Base-by-base conservation (phyloP, 2,797 vertebrate genomes). In the Crocodylus rhombifer region DNA sequence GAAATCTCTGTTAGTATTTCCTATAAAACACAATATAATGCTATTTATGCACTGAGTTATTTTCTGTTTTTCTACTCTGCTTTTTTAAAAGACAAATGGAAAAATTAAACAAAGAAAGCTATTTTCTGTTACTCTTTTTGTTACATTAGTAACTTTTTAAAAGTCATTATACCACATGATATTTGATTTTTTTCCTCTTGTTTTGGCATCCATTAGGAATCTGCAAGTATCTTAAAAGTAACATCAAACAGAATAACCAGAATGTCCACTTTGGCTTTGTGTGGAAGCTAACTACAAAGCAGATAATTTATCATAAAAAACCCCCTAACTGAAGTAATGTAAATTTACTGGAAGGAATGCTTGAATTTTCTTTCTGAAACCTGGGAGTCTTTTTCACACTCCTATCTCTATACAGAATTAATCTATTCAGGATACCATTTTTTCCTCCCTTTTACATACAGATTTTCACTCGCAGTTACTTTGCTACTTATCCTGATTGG, bases 211-310 rank as follows among this genome's bases (percentile, higher is more conserved):
- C 93, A 92, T 84, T 75, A 71, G 84, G 73, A 84, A 87, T 90
- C 71, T 95, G 84, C 73, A 78, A 10, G 7, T 80, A 56, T 73
- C 83, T 92, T 90, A 71, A 79, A 90, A 74, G 62, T 75, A 87
- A 61, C 25, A 61, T 23, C 82, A 79, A 69, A 87, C 28, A 1
- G 15, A 92, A 56, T 56, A 86, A 95, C 85, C 87, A 94, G 77
- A 88, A 25, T 23, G 55, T 61, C 76, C 56, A 82, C 77, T 90
- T 74, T 81, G 92, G 81, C 58, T 82, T 73, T 95, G 58, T 90
- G 91, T 94, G 94, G 73, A 82, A 86, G 74, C 57, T 93, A 92
- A 94, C 89, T 94, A 94, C n/a, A 26, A 71, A 95, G 93, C 74
- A 91, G 87, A 81, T 79, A 64, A 79, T 86, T 87, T 92, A 67